Evolutionary conservation across 2,797 vertebrate genomes (phyloP).

Genomic region (Platyrinchus mystaceus): DNA sequence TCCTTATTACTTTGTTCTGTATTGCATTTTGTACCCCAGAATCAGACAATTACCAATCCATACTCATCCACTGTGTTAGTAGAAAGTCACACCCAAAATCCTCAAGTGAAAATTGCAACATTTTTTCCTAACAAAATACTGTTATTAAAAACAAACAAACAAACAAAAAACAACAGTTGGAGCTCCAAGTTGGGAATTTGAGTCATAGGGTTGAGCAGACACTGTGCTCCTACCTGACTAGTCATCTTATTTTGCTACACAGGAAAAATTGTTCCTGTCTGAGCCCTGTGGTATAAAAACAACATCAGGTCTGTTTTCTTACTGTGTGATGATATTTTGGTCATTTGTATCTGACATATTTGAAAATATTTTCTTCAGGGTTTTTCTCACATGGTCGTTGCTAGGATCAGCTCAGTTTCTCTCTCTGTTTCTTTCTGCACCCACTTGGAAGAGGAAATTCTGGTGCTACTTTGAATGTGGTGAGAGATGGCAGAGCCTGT

Average conservation of each 20-base stretch:
- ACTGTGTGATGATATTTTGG: not conserved
- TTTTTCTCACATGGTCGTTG: not conserved
- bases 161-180: not conserved
- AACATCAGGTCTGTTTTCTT: not conserved
- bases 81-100: not conserved
- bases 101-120: not conserved
- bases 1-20: not conserved
- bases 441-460: not conserved
- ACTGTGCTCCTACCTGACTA: not conserved
- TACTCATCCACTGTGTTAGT: accelerated
- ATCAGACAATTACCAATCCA: not conserved
- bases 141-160: not conserved
- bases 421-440: not conserved
- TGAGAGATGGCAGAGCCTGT: not conserved
- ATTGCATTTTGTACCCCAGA: not conserved
- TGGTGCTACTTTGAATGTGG: not conserved
- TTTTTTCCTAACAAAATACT: not conserved
- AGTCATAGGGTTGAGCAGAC: not conserved
- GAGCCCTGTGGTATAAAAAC: not conserved
- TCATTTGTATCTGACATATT: not conserved
- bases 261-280: not conserved
- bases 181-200: not conserved
- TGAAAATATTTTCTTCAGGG: constrained; percentile 11
- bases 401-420: not conserved
- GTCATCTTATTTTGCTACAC: not conserved